Evolutionary conservation across 2,888 invertebrate genomes (phyloP).

Genomic region (Drosophila eohydei): DNA sequence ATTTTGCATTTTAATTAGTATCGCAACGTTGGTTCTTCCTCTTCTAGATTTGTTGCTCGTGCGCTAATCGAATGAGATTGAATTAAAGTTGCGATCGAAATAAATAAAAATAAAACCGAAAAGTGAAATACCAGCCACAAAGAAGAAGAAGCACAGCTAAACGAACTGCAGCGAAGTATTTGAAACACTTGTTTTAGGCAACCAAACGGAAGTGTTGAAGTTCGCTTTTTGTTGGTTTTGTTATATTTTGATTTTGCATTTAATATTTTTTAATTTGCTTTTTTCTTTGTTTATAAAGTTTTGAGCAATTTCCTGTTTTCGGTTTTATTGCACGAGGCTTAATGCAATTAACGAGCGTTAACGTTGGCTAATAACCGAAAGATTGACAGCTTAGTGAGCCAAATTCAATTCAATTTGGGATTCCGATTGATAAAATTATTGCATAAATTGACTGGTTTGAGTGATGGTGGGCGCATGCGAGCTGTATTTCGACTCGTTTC

Average conservation of each 20-base stretch:
- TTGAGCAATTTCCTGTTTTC: slow-evolving; percentile 69
- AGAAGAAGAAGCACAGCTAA: slow-evolving; percentile 16
- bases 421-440: background rate
- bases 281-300: background rate
- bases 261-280: slow-evolving; percentile 1
- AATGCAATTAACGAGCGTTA: slow-evolving; percentile 27
- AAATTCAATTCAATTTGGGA: background rate
- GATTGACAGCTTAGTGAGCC: slow-evolving; percentile 5
- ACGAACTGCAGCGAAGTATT: slow-evolving; percentile 22
- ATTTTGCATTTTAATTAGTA: slow-evolving; percentile 26
- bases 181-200: slow-evolving; percentile 29
- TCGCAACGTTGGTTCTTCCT: background rate
- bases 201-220: slow-evolving; percentile 70
- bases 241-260: slow-evolving; percentile 8
- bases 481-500: background rate
- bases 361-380: slow-evolving; percentile 37
- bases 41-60: slow-evolving; percentile 49
- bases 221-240: slow-evolving; percentile 36
- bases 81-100: slow-evolving; percentile 43
- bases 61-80: slow-evolving; percentile 52
- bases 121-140: background rate
- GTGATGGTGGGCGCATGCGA: background rate
- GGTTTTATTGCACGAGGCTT: slow-evolving; percentile 5
- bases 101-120: background rate
- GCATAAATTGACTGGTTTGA: slow-evolving; percentile 4